Conservation (phyloP, 2,797 vertebrate species). For the Delichon dasypus region DNA sequence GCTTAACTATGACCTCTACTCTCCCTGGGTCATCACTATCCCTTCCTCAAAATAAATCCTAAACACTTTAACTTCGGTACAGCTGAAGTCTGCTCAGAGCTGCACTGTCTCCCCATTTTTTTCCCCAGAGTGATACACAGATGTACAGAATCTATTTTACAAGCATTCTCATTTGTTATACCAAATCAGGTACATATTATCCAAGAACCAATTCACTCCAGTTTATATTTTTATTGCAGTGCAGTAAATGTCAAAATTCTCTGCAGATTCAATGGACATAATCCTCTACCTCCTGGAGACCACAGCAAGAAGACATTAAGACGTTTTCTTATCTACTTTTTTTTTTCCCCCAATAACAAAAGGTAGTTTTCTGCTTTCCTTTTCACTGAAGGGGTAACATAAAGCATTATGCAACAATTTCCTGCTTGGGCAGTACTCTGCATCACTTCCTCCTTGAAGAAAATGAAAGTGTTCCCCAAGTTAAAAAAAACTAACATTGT, state of each 20-base stretch:
- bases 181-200: not conserved
- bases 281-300: not conserved
- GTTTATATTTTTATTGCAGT: not conserved
- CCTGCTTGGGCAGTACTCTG: not conserved
- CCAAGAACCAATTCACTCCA: not conserved
- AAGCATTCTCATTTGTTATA: not conserved
- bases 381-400: not conserved
- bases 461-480: not conserved
- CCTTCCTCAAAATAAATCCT: not conserved
- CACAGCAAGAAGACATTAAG: not conserved
- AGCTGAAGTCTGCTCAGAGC: not conserved
- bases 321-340: not conserved
- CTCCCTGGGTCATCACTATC: not conserved
- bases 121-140: not conserved
- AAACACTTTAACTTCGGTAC: not conserved
- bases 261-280: not conserved
- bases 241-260: not conserved
- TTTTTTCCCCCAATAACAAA: not conserved
- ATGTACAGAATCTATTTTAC: not conserved
- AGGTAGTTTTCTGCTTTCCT: not conserved
- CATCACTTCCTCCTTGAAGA: not conserved
- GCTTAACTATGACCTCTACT: not conserved
- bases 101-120: not conserved
- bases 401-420: not conserved
- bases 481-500: not conserved